A percentile compares a stretch with the other conserved stretches of the same genome.
These are phyloP conservation scores for Brachyptera risi DNA, from an alignment of 2,888 invertebrate genomes.

Conservation along the genomic window DNA sequence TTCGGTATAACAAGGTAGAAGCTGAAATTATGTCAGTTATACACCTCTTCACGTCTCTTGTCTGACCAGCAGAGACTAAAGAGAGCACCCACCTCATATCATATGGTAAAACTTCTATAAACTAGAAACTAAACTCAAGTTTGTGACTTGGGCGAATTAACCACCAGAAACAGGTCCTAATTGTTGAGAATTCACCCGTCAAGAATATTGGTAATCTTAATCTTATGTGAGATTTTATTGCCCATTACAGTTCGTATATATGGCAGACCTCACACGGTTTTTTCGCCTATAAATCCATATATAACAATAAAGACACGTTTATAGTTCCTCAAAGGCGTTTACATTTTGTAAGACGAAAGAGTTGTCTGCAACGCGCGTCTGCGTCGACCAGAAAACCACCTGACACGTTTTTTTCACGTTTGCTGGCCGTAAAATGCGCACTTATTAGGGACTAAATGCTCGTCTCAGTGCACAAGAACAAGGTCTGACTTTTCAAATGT, in stretches of 20 bases:
- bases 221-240: constrained; percentile 17
- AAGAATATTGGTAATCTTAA: constrained; percentile 6
- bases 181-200: constrained; percentile 7
- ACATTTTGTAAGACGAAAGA: too few relatives aligned
- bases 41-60: too few relatives aligned
- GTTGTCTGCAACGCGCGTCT: too few relatives aligned
- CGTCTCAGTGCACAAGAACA: too few relatives aligned
- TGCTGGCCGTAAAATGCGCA: not conserved
- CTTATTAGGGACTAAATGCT: constrained; percentile 5
- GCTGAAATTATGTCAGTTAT: too few relatives aligned
- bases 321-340: constrained; percentile 14
- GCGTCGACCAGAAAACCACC: not conserved
- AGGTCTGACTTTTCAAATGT: too few relatives aligned
- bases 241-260: constrained; percentile 14
- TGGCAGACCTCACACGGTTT: constrained; percentile 13
- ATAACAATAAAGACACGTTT: constrained; percentile 8
- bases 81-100: too few relatives aligned
- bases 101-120: too few relatives aligned
- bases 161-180: constrained; percentile 20
- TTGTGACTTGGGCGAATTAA: too few relatives aligned
- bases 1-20: too few relatives aligned
- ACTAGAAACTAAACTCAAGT: too few relatives aligned
- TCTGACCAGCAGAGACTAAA: too few relatives aligned
- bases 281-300: constrained; percentile 19
- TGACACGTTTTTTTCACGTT: not conserved